Percentiles rank a stretch among this genome's conserved stretches.
Conservation (phyloP, 2,888 invertebrate species). For the Aradus depressus region DNA sequence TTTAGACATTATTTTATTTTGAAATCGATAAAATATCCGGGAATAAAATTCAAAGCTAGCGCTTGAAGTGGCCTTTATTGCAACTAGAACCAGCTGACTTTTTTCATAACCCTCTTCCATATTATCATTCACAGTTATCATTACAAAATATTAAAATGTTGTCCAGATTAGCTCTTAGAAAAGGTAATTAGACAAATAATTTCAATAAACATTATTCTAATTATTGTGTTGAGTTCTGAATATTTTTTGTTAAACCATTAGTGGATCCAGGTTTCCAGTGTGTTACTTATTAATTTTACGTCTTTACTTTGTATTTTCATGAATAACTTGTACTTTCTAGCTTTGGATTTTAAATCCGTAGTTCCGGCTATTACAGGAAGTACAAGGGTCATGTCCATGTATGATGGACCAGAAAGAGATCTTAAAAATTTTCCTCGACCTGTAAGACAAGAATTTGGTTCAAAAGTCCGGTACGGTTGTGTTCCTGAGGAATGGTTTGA, state of each 20-base stretch:
- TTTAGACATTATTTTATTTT: too few relatives aligned
- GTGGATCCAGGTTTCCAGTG: neutral
- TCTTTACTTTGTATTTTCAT: neutral
- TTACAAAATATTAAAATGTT: too few relatives aligned
- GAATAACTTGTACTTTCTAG: constrained; percentile 9
- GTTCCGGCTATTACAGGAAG: constrained; percentile 17
- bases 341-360: constrained; percentile 21
- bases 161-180: constrained; percentile 25
- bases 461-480: constrained; percentile 70
- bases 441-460: constrained; percentile 55
- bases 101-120: too few relatives aligned
- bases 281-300: neutral
- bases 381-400: constrained; percentile 4
- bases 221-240: neutral
- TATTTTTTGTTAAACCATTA: neutral
- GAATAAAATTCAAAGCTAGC: too few relatives aligned
- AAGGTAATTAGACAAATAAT: constrained; percentile 15
- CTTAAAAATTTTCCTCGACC: constrained; percentile 63
- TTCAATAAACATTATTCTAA: neutral
- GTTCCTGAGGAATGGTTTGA: constrained; percentile 94
- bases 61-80: too few relatives aligned
- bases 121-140: too few relatives aligned
- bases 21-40: too few relatives aligned
- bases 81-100: too few relatives aligned
- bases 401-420: constrained; percentile 51